Conservation (phyloP, 2,888 invertebrate genomes). For the Ametastegia equiseti region DNA sequence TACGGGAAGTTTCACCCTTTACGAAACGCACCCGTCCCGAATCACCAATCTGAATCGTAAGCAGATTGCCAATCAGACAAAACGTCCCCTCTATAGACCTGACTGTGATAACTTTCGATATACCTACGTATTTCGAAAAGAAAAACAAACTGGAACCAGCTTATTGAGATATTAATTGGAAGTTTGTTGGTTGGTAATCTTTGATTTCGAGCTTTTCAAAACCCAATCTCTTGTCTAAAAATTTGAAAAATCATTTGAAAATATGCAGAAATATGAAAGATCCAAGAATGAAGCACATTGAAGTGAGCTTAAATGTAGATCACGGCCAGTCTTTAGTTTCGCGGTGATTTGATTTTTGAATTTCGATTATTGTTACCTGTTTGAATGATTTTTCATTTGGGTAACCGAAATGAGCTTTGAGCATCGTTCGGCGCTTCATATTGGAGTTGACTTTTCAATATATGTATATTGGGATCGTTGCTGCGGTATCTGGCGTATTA, state of each 20-base stretch:
- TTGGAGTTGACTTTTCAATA: not conserved
- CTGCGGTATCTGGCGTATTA: not conserved
- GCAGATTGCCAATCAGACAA: slow-evolving; percentile 41
- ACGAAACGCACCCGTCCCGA: no score
- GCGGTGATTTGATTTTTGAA: no score
- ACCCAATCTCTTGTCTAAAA: no score
- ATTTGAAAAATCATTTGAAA: no score
- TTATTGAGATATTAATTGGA: no score
- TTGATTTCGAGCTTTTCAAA: no score
- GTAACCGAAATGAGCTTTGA: not conserved
- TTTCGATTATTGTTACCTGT: not conserved
- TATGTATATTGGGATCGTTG: not conserved
- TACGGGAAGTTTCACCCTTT: not conserved
- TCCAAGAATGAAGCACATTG: no score
- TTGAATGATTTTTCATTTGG: not conserved
- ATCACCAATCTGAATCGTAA: no score
- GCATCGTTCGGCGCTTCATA: not conserved
- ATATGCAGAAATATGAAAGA: no score
- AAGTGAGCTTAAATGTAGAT: no score
- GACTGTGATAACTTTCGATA: slow-evolving; percentile 20
- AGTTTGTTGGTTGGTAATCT: no score
- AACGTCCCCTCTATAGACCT: slow-evolving; percentile 15
- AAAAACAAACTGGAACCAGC: slow-evolving; percentile 14
- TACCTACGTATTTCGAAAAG: slow-evolving; percentile 34
- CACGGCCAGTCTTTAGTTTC: no score